Conservation (phyloP, 1,140 invertebrate genomes). For the Drosophila bifasciata region DNA sequence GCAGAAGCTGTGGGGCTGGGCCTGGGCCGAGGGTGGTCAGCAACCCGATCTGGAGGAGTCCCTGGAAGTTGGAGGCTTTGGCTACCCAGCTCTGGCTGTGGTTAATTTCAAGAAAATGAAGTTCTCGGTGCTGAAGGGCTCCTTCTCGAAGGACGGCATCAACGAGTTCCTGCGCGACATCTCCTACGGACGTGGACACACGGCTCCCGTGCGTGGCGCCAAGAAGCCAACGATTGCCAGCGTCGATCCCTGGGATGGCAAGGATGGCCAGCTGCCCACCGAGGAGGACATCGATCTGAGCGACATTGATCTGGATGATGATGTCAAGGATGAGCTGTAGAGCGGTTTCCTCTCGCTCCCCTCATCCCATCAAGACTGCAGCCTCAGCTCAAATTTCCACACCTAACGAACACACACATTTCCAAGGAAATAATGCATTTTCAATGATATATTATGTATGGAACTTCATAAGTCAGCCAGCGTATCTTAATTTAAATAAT, state of each 20-base stretch:
- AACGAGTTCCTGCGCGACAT: conserved; percentile 97
- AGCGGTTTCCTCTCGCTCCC: conserved; percentile 6
- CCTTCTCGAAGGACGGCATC: conserved; percentile 97
- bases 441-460: conserved; percentile 27
- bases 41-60: conserved; percentile 94
- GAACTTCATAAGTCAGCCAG: conserved; percentile 53
- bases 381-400: conserved; percentile 59
- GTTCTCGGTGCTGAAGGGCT: conserved; percentile 95
- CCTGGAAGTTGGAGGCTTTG: conserved; percentile 96
- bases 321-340: conserved; percentile 93
- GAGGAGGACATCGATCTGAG: conserved; percentile 97
- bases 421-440: conserved; percentile 37
- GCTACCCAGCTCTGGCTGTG: conserved; percentile 97
- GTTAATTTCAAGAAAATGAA: conserved; percentile 99
- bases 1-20: conserved; percentile 98
- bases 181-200: conserved; percentile 96
- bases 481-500: conserved; percentile 54
- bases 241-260: conserved; percentile 97
- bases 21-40: conserved; percentile 96
- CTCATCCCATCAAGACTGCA: conserved; percentile 56
- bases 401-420: conserved; percentile 8
- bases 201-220: conserved; percentile 93
- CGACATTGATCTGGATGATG: conserved; percentile 93
- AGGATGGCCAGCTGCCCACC: conserved; percentile 94
- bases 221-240: conserved; percentile 91